These are phyloP conservation scores for Squalus acanthias DNA, from an alignment of 2,797 vertebrate species.

Conservation along the genomic window DNA sequence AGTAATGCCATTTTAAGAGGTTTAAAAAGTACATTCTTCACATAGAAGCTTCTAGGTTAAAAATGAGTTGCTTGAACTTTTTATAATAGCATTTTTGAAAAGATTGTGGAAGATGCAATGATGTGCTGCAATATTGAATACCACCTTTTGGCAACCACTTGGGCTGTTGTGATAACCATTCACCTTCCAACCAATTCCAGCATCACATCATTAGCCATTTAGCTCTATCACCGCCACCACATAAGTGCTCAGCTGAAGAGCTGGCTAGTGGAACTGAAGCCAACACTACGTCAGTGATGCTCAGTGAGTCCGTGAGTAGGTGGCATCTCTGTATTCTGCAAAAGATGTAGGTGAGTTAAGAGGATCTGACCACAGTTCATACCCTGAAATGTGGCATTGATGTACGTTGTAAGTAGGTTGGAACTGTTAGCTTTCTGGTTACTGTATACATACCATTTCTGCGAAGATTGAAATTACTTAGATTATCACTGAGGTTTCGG, in stretches of 20 bases:
- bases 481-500: not conserved
- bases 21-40: not conserved
- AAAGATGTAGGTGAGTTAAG: not conserved
- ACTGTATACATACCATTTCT: not conserved
- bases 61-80: not conserved
- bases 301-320: not conserved
- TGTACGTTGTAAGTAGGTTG: no score
- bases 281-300: no score
- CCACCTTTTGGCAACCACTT: not conserved
- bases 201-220: not conserved
- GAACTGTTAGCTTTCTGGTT: not conserved
- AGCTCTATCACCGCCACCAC: not conserved
- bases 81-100: not conserved
- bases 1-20: not conserved
- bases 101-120: not conserved
- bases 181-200: not conserved
- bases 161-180: not conserved
- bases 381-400: not conserved
- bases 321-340: not conserved
- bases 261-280: no score
- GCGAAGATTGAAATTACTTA: not conserved
- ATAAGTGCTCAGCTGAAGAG: not conserved
- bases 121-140: not conserved
- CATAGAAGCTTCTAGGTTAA: not conserved
- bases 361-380: not conserved